Evolutionary conservation across 2,113 vertebrate species (phyloP).

Genomic region (Oncorhynchus masou): DNA sequence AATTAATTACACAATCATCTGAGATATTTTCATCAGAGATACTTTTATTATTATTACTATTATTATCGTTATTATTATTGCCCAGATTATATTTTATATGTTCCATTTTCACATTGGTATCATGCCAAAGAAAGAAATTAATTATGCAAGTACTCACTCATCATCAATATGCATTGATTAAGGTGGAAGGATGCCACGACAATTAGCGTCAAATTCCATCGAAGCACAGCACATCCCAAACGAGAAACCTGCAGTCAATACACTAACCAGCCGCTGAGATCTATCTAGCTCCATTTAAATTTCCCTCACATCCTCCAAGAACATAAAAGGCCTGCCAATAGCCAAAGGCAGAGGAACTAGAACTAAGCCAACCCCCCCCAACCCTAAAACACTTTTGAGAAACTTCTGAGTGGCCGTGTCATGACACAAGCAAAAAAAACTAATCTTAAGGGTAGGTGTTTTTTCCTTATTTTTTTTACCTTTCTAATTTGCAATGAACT

Average conservation of each 20-base stretch:
- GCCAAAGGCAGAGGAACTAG: conserved; percentile 32
- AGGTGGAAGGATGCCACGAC: conserved; percentile 1
- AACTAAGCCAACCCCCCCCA: conserved; percentile 27
- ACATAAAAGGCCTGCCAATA: conserved; percentile 55
- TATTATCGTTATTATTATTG: too few relatives aligned
- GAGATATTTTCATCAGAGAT: neutral
- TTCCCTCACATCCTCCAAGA: conserved; percentile 49
- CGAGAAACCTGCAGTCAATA: conserved; percentile 31
- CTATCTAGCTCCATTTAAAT: conserved; percentile 41
- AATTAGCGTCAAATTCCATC: neutral
- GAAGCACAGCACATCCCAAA: conserved; percentile 2
- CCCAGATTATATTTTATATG: neutral
- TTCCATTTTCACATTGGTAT: neutral
- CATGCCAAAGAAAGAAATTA: neutral
- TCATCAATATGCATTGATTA: conserved; percentile 14
- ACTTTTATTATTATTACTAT: too few relatives aligned
- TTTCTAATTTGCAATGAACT: conserved; percentile 28
- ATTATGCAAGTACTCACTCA: conserved; percentile 23
- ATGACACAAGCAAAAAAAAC: conserved; percentile 25
- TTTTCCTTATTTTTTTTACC: neutral
- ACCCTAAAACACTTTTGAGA: conserved; percentile 30
- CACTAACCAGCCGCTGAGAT: conserved; percentile 25
- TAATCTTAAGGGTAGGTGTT: neutral
- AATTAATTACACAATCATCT: neutral
- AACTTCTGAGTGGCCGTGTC: conserved; percentile 37